Conservation (phyloP, 2,797 vertebrate genomes). For the Brachyalestes nurse region DNA sequence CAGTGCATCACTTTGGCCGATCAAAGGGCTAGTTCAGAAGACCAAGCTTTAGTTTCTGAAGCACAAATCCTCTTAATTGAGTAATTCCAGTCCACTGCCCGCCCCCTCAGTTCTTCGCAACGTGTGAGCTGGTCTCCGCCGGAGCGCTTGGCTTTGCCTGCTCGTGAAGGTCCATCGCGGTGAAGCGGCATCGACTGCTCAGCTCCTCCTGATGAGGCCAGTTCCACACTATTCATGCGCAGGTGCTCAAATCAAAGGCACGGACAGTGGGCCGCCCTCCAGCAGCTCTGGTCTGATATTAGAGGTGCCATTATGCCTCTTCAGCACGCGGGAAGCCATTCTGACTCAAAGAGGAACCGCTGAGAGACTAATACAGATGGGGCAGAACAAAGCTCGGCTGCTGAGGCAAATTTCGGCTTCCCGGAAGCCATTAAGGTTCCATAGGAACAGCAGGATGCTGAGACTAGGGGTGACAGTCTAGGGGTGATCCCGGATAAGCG, state of each 20-base stretch:
- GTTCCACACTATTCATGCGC: neutral
- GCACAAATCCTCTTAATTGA: constrained; percentile 25
- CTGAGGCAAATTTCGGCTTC: neutral
- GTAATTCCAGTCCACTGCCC: neutral
- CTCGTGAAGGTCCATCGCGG: neutral
- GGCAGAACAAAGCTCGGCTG: neutral
- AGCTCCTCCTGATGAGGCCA: neutral
- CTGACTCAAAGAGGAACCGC: neutral
- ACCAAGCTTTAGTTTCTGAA: neutral
- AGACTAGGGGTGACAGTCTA: neutral
- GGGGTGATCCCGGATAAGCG: neutral
- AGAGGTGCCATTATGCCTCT: neutral
- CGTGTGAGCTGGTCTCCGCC: neutral
- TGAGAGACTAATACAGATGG: neutral
- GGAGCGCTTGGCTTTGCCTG: neutral
- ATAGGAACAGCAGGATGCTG: neutral
- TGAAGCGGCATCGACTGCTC: neutral
- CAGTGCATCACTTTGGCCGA: neutral
- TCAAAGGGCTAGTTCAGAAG: constrained; percentile 21
- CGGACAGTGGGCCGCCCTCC: constrained; percentile 6
- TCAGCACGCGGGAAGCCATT: neutral
- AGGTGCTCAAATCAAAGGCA: constrained; percentile 9
- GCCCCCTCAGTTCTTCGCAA: neutral
- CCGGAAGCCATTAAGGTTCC: neutral
- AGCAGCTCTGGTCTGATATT: constrained; percentile 9